Evolutionary conservation across 2,797 vertebrate species (phyloP), one percentile per base, ranked within the genome.

Genomic region (Catostomus latipinnis): DNA sequence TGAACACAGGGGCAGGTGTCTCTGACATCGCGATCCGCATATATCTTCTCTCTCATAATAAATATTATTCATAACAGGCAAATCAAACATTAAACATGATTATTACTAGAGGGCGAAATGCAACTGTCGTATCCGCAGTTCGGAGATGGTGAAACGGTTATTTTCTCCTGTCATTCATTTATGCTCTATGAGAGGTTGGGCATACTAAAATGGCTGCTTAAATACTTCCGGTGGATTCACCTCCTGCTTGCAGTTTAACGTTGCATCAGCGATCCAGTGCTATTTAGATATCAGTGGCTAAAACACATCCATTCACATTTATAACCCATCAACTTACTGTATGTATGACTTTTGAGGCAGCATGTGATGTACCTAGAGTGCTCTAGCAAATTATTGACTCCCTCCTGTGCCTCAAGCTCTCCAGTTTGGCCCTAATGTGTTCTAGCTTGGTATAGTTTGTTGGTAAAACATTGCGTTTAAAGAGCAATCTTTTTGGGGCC

Each of bases 341-440:
- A 86, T 85, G 85, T 86, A 80, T 86, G 86, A 74, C 85, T 88
- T 43, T 62, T 82, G 73, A 87, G 84, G 74, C 89, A 90, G 81
- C 80, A 81, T 85, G 84, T 76, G 43, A 82, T 80, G 6, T 88
- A 81, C 85, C 85, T 81, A 34, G 83, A 84, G 83, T 82, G 81
- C 84, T 82, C 61, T 73, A 73, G 88, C 82, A 79, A 74, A 82
- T 80, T 76, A 61, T 73, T 72, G 71, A 71, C 82, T 75, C 73
- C 71, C 76, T 71, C 68, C 50, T 71, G 66, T n/a, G 69, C 83
- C 83, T 72, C 74, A 45, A 80, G 80, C 74, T 77, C 58, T 86
- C 80, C 57, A 78, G 67, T 80, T 70, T 78, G 76, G 74, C 80
- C 83, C 74, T 89, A 84, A 87, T 84, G 80, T 75, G 67, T 78